A percentile compares a stretch with the other conserved stretches of the same genome.
These are phyloP conservation scores for Onychomys leucogaster DNA, from an alignment of 2,797 vertebrate genomes.

Conservation along the genomic window DNA sequence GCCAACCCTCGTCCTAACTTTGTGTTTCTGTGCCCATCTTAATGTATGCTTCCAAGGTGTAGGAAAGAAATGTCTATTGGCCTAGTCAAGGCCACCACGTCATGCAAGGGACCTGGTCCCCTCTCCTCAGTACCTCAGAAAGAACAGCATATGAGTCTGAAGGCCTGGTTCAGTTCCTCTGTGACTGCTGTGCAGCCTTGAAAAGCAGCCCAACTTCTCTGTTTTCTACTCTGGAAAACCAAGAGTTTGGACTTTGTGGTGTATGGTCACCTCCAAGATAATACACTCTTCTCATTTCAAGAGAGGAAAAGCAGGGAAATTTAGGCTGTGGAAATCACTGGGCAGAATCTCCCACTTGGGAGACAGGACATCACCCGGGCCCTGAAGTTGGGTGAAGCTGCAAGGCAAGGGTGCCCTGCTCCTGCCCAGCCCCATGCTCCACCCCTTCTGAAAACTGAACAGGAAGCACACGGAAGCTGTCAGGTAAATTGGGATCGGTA, in stretches of 20 bases:
- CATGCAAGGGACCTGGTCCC: neutral
- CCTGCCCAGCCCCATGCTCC: neutral
- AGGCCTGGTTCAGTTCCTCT: neutral
- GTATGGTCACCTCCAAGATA: neutral
- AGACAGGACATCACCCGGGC: neutral
- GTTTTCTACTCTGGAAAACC: constrained; percentile 1
- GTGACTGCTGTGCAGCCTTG: neutral
- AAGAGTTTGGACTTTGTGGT: neutral
- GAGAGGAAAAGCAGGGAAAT: neutral
- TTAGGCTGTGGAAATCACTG: too few species aligned
- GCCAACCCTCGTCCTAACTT: too few species aligned
- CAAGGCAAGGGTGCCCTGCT: neutral
- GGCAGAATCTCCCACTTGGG: neutral
- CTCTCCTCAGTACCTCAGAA: neutral
- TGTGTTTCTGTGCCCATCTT: neutral
- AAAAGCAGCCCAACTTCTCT: neutral
- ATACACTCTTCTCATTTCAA: neutral
- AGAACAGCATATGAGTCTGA: neutral
- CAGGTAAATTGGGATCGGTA: constrained; percentile 81
- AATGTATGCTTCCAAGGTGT: neutral
- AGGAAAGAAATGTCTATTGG: too few species aligned
- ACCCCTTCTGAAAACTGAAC: neutral
- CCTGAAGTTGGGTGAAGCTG: neutral
- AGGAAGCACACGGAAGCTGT: constrained; percentile 71
- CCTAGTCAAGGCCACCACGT: neutral